Evolutionary conservation across 2,888 invertebrate species (phyloP), one percentile per base, ranked within the genome.

Genomic region (Onthophagus sagittarius): DNA sequence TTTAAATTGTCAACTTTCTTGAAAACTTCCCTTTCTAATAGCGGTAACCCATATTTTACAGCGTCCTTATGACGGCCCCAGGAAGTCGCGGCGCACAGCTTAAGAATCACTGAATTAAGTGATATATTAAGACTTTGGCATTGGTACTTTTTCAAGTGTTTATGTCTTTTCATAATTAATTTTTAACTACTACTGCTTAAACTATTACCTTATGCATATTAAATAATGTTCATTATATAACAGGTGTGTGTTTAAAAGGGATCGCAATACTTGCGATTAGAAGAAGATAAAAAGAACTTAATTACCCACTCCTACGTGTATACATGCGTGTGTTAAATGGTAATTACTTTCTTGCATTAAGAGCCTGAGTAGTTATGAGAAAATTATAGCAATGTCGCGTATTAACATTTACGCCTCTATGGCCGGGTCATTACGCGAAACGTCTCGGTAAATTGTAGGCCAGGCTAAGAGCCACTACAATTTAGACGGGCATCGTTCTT

Each of bases 391-490:
- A 62, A 71, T 75, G 73, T 73, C 32, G 72, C 62, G 73, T 71
- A 75, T 75, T 75, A 75, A 75, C 75, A 71, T 75, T 75, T 71
- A 71, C 75, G 67, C 65, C 73, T 75, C 71, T 71, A 63, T 73
- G 70, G 62, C 53, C 71, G 31, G 70, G 70, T 69, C 69, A 70
- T 63, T 69, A 62, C 70, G 69, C 62, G 62, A 70, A 72, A 74
- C 62, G 72, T 72, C 63, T 72, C 64, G 72, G 75, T 74, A 75
- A 74, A 75, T 75, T 74, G 75, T 72, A 73, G 32, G 62, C 33
- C 65, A 71, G 71, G 65, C 71, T 71, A 65, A 53, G 39, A 53
- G 39, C 39, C 39, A 53, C 39, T 53, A 53, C 39, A 53, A 53
- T 53, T 53, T 53, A 53, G 6, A 0, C 39, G 39, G 11, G 23